phyloP scores from a whole-genome alignment of 2,113 vertebrate genomes.

The Thamnophis sirtalis region DNA sequence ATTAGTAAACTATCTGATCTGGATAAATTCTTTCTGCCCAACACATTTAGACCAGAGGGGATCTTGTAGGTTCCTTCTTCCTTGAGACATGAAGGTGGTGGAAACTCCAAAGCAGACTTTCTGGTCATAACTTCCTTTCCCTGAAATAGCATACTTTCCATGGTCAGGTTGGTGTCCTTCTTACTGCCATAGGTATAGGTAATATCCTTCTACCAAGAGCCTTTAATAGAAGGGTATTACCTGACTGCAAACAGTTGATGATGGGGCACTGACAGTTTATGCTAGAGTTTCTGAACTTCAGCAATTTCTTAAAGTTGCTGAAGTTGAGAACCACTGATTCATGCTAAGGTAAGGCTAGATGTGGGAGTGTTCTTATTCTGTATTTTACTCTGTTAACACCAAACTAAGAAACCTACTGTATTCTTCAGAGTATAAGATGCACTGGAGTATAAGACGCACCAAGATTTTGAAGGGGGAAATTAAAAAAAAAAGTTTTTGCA shows the following conservation, averaged over 20 bases:
- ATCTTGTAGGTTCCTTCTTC: neutral
- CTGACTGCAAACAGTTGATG: neutral
- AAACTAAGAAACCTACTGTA: neutral
- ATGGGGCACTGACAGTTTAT: neutral
- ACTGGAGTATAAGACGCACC: too few relatives aligned
- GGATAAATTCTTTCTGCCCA: neutral
- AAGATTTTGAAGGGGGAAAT: too few relatives aligned
- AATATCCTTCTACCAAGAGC: neutral
- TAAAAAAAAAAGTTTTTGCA: too few relatives aligned
- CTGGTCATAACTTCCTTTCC: neutral
- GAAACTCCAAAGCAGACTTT: neutral
- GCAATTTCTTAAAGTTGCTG: neutral
- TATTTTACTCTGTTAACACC: neutral
- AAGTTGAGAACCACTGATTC: neutral
- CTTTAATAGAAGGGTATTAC: neutral
- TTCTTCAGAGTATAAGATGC: too few relatives aligned
- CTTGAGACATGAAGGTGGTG: neutral
- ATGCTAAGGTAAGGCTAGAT: neutral
- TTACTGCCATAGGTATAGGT: neutral
- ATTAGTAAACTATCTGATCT: neutral
- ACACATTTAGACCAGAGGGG: neutral
- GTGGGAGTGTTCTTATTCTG: neutral
- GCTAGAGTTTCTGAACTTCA: neutral
- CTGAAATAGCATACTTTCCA: neutral
- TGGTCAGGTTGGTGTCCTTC: neutral